A percentile compares a stretch with the other conserved stretches of the same genome.
Conservation (phyloP, 2,888 invertebrate species). For the Dicyrtomina minuta region DNA sequence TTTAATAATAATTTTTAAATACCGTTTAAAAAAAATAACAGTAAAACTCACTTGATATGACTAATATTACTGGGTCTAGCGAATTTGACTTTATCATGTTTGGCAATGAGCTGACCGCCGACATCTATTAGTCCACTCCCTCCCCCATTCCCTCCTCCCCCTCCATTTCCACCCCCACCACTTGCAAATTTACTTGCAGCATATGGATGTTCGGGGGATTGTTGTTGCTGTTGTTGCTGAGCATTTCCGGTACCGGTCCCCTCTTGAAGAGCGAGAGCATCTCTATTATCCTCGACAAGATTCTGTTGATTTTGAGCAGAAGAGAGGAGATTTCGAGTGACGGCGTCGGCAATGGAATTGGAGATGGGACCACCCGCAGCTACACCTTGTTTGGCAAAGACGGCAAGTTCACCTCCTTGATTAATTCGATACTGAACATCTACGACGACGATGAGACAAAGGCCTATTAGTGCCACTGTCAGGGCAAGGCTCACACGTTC, state of each 20-base stretch:
- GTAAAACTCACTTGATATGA: constrained; percentile 34
- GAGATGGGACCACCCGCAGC: neutral
- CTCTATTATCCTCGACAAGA: constrained; percentile 37
- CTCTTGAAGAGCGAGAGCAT: constrained; percentile 24
- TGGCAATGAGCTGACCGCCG: constrained; percentile 38
- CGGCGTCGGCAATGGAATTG: neutral
- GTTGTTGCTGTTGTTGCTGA: constrained; percentile 34
- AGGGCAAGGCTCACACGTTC: constrained; percentile 50
- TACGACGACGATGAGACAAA: constrained; percentile 51
- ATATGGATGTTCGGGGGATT: constrained; percentile 52
- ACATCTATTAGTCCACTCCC: constrained; percentile 26
- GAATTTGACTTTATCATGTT: constrained; percentile 53
- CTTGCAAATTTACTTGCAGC: constrained; percentile 49
- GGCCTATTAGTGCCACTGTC: constrained; percentile 52
- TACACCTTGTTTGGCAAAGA: too few relatives aligned
- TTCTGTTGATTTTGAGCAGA: constrained; percentile 36
- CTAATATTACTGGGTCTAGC: constrained; percentile 51
- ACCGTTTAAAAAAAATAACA: too few relatives aligned
- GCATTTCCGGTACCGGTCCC: constrained; percentile 20
- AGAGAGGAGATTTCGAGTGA: neutral
- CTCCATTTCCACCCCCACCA: constrained; percentile 31
- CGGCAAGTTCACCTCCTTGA: constrained; percentile 33
- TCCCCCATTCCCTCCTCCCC: constrained; percentile 22
- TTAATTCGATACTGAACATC: constrained; percentile 52
- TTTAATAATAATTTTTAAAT: too few relatives aligned